A percentile compares a stretch with the other conserved stretches of the same genome.
Conservation (phyloP, 2,888 invertebrate genomes). For the Notodonta dromedarius region DNA sequence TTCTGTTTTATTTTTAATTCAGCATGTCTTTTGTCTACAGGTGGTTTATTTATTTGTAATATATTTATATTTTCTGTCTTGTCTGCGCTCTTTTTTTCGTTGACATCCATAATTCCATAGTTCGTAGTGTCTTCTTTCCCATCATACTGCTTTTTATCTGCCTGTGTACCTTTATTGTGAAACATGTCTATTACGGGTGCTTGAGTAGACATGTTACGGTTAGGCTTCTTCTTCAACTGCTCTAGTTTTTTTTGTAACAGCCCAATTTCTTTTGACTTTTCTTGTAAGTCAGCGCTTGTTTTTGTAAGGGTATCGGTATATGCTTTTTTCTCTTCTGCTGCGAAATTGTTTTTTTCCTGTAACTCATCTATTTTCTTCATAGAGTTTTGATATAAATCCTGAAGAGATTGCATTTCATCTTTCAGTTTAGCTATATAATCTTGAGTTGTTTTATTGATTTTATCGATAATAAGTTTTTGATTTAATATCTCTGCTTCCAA, state of each 20-base stretch:
- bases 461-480: slow-evolving; percentile 65
- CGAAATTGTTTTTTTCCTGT: slow-evolving; percentile 45
- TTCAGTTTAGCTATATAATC: slow-evolving; percentile 60
- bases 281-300: slow-evolving; percentile 44
- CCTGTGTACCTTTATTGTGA: slow-evolving; percentile 44
- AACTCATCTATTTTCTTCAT: slow-evolving; percentile 47
- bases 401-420: slow-evolving; percentile 56
- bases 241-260: slow-evolving; percentile 49
- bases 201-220: slow-evolving; percentile 38
- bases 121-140: slow-evolving; percentile 20
- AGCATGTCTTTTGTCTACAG: slow-evolving; percentile 18
- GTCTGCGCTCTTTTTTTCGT: slow-evolving; percentile 12
- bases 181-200: slow-evolving; percentile 14
- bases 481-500: slow-evolving; percentile 66
- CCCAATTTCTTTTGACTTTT: slow-evolving; percentile 54
- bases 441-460: slow-evolving; percentile 59
- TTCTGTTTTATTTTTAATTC: slow-evolving; percentile 28
- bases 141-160: slow-evolving; percentile 37
- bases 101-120: slow-evolving; percentile 20
- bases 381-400: slow-evolving; percentile 57
- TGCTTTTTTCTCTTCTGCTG: slow-evolving; percentile 43
- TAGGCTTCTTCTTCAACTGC: slow-evolving; percentile 46
- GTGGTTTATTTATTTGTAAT: slow-evolving; percentile 14
- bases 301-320: slow-evolving; percentile 41
- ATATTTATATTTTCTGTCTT: slow-evolving; percentile 10